Conservation (phyloP, 2,888 invertebrate species). For the Alviniconcha strummeri region DNA sequence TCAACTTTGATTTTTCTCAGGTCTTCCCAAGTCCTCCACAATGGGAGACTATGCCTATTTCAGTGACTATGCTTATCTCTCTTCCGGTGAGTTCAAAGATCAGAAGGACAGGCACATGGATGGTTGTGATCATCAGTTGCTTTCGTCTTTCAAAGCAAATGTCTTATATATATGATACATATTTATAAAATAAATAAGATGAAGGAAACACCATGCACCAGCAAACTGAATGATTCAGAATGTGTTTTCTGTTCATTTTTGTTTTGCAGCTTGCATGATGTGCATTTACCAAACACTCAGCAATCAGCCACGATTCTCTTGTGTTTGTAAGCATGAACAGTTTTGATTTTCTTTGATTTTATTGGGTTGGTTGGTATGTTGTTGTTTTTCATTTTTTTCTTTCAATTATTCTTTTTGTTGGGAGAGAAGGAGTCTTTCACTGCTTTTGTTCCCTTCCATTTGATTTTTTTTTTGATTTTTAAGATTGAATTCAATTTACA, state of each 20-base stretch:
- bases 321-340: slow-evolving; percentile 22
- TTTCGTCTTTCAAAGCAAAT: too few species aligned
- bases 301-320: slow-evolving; percentile 20
- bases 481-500: too few species aligned
- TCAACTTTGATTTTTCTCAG: slow-evolving; percentile 37
- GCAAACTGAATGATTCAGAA: not conserved
- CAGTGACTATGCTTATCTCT: slow-evolving; percentile 52
- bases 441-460: too few species aligned
- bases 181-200: too few species aligned
- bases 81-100: slow-evolving; percentile 46
- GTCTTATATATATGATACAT: too few species aligned
- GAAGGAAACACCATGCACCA: too few species aligned
- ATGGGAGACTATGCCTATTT: slow-evolving; percentile 53
- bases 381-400: not conserved
- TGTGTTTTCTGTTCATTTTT: not conserved
- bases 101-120: not conserved
- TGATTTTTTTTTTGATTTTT: too few species aligned
- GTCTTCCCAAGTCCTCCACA: slow-evolving; percentile 54
- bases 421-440: not conserved
- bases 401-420: not conserved
- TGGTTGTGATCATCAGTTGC: not conserved
- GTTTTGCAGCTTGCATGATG: slow-evolving; percentile 26
- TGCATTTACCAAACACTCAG: slow-evolving; percentile 23
- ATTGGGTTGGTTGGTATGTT: not conserved
- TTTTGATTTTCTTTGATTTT: slow-evolving; percentile 18